A percentile compares a stretch with the other conserved stretches of the same genome.
Evolutionary conservation across 2,888 invertebrate species (phyloP).

Genomic region (Dysmachus trigonus): DNA sequence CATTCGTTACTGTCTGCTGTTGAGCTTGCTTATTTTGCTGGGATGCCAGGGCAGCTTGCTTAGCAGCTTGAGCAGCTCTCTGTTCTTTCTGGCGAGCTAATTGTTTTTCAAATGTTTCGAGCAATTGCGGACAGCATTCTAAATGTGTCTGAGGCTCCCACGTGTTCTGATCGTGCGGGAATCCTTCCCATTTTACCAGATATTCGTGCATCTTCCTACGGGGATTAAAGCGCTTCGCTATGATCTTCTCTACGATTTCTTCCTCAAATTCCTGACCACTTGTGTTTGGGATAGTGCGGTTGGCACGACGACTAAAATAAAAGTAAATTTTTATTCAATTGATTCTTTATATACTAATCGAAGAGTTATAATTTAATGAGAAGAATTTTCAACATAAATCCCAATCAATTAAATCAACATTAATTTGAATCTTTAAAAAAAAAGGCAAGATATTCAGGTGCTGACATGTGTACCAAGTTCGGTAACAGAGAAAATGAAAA

Average conservation of each 20-base stretch:
- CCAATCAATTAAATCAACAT: neutral
- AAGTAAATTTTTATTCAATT: neutral
- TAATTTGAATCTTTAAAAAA: neutral
- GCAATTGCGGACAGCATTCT: slow-evolving; percentile 77
- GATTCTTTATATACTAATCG: neutral
- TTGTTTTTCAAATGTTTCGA: slow-evolving; percentile 84
- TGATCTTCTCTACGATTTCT: slow-evolving; percentile 82
- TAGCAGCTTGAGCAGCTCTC: slow-evolving; percentile 68
- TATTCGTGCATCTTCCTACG: slow-evolving; percentile 81
- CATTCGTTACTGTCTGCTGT: slow-evolving; percentile 56
- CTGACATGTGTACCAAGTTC: too few species aligned
- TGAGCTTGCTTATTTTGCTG: slow-evolving; percentile 54
- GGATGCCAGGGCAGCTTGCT: slow-evolving; percentile 46
- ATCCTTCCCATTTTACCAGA: slow-evolving; percentile 86
- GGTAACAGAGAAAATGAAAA: too few species aligned
- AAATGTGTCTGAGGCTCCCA: slow-evolving; percentile 85
- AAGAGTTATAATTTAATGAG: neutral
- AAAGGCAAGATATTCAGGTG: too few species aligned
- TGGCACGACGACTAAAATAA: slow-evolving; percentile 59
- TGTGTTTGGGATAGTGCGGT: slow-evolving; percentile 55
- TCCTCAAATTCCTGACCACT: slow-evolving; percentile 67
- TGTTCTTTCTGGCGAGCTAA: slow-evolving; percentile 78
- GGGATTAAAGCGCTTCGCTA: slow-evolving; percentile 84
- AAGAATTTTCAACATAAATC: neutral
- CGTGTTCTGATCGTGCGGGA: slow-evolving; percentile 81